Conservation (phyloP, 2,888 invertebrate genomes). For the Beris chalybata region DNA sequence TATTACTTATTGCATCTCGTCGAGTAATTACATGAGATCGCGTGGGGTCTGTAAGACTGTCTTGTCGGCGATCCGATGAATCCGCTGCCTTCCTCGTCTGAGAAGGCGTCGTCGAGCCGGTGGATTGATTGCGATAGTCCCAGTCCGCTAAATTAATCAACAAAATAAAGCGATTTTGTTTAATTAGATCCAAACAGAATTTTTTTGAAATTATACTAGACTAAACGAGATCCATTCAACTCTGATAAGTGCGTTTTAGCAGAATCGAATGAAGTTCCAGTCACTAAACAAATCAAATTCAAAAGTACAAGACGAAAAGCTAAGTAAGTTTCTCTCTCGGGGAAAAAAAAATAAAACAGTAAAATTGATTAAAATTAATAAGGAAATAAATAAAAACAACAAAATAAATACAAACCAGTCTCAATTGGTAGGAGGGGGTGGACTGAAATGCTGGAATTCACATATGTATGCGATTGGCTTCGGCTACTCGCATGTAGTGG, state of each 20-base stretch:
- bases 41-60: conserved; percentile 58
- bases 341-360: conserved; percentile 31
- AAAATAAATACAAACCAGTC: conserved; percentile 62
- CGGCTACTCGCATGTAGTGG: conserved; percentile 59
- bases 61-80: conserved; percentile 57
- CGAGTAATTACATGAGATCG: conserved; percentile 60
- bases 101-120: conserved; percentile 74
- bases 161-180: not conserved
- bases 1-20: not conserved
- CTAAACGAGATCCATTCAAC: not conserved
- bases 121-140: conserved; percentile 58
- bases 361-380: conserved; percentile 8
- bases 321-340: not conserved
- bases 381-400: conserved; percentile 44
- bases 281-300: conserved; percentile 2
- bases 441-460: conserved; percentile 88
- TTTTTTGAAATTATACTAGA: not conserved
- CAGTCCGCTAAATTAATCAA: conserved; percentile 52
- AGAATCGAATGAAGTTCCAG: not conserved
- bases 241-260: not conserved
- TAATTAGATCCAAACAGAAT: conserved; percentile 8
- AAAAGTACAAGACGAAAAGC: not conserved
- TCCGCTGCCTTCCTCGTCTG: conserved; percentile 81
- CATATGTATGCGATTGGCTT: conserved; percentile 65
- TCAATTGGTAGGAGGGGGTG: conserved; percentile 92